Conservation (phyloP, 2,888 invertebrate genomes). For the Drosophila mimica region DNA sequence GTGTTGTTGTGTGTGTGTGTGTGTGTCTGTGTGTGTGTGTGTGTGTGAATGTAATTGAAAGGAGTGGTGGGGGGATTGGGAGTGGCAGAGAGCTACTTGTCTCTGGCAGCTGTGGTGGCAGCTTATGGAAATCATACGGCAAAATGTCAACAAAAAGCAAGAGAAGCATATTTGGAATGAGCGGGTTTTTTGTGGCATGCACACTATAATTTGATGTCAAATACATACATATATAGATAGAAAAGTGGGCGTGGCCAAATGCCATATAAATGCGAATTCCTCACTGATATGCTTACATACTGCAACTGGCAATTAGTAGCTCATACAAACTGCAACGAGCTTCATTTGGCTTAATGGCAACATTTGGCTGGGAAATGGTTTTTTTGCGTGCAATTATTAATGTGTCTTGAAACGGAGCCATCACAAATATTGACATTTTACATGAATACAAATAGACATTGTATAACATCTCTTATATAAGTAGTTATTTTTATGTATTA, state of each 20-base stretch:
- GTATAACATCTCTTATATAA: neutral
- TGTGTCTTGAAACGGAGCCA: neutral
- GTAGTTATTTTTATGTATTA: neutral
- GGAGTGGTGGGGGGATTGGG: constrained; percentile 7
- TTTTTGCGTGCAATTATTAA: neutral
- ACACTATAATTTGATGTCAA: constrained; percentile 52
- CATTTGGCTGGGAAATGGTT: constrained; percentile 8
- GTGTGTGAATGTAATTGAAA: constrained; percentile 25
- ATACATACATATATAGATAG: constrained; percentile 41
- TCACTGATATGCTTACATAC: constrained; percentile 37
- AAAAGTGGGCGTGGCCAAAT: constrained; percentile 51
- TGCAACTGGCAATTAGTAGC: constrained; percentile 46
- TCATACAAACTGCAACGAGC: constrained; percentile 13
- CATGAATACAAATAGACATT: neutral
- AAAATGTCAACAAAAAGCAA: constrained; percentile 72
- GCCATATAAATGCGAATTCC: constrained; percentile 51
- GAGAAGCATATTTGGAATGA: constrained; percentile 66
- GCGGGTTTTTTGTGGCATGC: constrained; percentile 63
- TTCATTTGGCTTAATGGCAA: constrained; percentile 42
- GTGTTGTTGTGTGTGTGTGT: neutral
- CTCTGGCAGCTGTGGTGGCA: constrained; percentile 69
- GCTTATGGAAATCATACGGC: constrained; percentile 78
- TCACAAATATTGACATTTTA: neutral
- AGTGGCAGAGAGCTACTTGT: constrained; percentile 58
- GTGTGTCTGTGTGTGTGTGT: too few species aligned